Conservation (phyloP, 1,140 invertebrate species). For the Drosophila eugracilis region DNA sequence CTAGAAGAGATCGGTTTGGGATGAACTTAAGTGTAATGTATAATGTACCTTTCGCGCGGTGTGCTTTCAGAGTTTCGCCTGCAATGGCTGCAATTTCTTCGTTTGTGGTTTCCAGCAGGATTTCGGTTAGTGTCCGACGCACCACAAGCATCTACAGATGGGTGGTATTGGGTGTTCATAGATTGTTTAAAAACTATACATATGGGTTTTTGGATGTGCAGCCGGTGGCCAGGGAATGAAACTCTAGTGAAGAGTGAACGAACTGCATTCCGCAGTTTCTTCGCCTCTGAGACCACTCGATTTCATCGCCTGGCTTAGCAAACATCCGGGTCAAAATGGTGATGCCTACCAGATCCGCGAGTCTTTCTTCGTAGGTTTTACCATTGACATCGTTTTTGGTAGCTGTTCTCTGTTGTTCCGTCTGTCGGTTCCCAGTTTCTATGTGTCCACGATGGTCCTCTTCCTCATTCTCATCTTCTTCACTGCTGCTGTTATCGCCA, state of each 20-base stretch:
- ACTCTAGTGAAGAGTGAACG: slow-evolving; percentile 32
- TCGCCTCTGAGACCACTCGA: slow-evolving; percentile 18
- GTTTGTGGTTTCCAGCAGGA: slow-evolving; percentile 96
- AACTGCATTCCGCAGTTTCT: slow-evolving; percentile 18
- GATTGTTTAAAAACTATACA: slow-evolving; percentile 49
- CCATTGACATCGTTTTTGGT: slow-evolving; percentile 55
- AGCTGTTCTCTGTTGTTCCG: slow-evolving; percentile 3
- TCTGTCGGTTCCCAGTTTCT: background rate
- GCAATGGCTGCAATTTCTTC: slow-evolving; percentile 93
- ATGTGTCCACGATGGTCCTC: slow-evolving; percentile 11
- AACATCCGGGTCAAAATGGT: slow-evolving; percentile 47
- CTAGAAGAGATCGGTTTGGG: slow-evolving; percentile 47
- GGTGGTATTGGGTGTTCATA: slow-evolving; percentile 45
- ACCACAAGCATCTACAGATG: slow-evolving; percentile 93
- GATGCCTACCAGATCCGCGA: slow-evolving; percentile 82
- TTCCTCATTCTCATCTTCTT: slow-evolving; percentile 22
- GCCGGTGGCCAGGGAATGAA: slow-evolving; percentile 60
- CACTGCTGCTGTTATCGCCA: slow-evolving; percentile 22
- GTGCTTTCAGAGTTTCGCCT: slow-evolving; percentile 87
- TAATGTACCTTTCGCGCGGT: slow-evolving; percentile 82
- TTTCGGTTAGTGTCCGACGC: slow-evolving; percentile 94
- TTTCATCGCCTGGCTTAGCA: slow-evolving; percentile 58
- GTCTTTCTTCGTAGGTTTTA: slow-evolving; percentile 84
- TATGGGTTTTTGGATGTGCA: slow-evolving; percentile 32
- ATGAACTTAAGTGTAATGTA: slow-evolving; percentile 32